phyloP scores from a whole-genome alignment of 1,140 invertebrate genomes.

The Helicoverpa zea region DNA sequence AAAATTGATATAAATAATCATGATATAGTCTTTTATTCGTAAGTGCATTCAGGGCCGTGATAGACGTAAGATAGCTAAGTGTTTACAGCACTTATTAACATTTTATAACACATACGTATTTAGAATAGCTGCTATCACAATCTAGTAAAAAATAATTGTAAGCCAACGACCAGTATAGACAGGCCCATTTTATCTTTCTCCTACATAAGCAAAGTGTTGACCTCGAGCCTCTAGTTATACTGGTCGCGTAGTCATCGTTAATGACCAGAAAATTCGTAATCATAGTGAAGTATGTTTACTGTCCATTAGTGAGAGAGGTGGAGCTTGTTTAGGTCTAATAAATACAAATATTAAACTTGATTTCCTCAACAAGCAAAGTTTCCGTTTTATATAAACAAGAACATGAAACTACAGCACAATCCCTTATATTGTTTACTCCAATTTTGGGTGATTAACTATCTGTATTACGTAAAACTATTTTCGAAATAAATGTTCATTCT shows the following conservation, averaged over 20 bases:
- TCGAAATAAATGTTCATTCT: neutral
- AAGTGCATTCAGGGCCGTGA: conserved; percentile 68
- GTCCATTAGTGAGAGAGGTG: conserved; percentile 59
- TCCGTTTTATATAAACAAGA: conserved; percentile 13
- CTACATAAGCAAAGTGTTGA: conserved; percentile 27
- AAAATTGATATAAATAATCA: conserved; percentile 36
- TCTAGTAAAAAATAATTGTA: conserved; percentile 54
- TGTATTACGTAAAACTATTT: neutral
- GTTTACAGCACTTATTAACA: conserved; percentile 63
- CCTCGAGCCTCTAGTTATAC: conserved; percentile 38
- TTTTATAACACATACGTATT: conserved; percentile 59
- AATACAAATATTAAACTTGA: conserved; percentile 38
- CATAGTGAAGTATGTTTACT: conserved; percentile 55
- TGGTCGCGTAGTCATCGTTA: conserved; percentile 52
- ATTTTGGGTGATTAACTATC: neutral
- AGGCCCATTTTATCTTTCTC: conserved; percentile 42
- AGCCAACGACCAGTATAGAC: conserved; percentile 47
- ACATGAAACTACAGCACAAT: conserved; percentile 18
- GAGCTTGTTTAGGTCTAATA: conserved; percentile 50
- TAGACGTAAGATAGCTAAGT: conserved; percentile 67
- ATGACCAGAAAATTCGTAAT: conserved; percentile 57
- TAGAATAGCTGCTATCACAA: conserved; percentile 62
- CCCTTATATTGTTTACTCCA: neutral
- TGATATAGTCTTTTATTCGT: conserved; percentile 51
- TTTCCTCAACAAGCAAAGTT: conserved; percentile 32